Conservation (phyloP, 2,797 vertebrate genomes). For the Anolis apletophallus region DNA sequence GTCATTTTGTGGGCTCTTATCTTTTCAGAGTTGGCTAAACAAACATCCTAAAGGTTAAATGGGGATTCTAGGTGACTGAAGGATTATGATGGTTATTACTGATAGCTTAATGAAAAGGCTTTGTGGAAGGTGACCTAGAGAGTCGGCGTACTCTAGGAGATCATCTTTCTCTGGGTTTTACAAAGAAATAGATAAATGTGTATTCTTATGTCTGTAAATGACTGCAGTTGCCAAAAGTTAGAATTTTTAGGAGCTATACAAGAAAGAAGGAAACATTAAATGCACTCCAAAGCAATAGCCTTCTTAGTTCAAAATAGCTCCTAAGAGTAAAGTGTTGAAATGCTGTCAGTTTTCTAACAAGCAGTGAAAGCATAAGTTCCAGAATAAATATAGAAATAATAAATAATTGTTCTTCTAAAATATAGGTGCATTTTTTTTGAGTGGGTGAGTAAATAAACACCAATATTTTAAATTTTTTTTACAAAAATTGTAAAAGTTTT, state of each 20-base stretch:
- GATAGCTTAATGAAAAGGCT: neutral
- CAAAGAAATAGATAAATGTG: neutral
- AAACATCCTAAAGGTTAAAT: neutral
- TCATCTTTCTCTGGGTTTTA: neutral
- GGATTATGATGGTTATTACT: neutral
- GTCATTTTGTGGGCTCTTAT: neutral
- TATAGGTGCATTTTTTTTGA: neutral
- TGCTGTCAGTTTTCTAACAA: neutral
- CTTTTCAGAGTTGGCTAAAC: neutral
- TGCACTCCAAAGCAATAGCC: neutral
- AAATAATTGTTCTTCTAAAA: neutral
- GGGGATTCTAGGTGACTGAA: neutral
- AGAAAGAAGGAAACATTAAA: neutral
- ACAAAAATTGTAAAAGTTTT: neutral
- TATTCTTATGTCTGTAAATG: neutral
- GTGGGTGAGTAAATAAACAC: neutral
- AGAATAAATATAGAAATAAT: neutral
- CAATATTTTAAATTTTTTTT: no score
- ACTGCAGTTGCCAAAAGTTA: neutral
- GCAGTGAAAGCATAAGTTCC: neutral
- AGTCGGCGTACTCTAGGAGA: no score
- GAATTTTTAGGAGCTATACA: no score
- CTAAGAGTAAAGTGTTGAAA: neutral
- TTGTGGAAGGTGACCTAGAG: neutral
- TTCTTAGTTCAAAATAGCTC: neutral